Base-by-base conservation (phyloP, 2,113 vertebrate genomes). In the Bombycilla garrulus region DNA sequence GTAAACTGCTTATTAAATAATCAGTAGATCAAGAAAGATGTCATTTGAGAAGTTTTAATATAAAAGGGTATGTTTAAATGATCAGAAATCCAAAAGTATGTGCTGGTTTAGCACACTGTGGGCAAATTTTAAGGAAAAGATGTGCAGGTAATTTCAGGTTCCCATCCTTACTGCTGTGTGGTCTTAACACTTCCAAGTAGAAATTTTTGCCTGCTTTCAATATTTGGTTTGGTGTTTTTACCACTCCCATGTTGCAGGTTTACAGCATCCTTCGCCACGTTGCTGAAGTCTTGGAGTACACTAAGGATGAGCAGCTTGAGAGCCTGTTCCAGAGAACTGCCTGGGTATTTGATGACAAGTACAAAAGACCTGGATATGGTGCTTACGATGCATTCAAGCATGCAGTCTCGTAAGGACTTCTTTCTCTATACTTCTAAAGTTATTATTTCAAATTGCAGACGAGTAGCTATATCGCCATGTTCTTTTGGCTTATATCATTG, bases 331-430 rank as follows among this genome's bases (percentile, higher is more conserved):
- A 99, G 98, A 98, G 99, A 95, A 99, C 99, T 36, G 99, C 99
- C 91, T 99, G 99, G 99, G 99, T 99, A 14, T 99, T 99, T 35
- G 99, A 99, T 93, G 99, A 99, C 97, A 99, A 99, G 80, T 99
- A 99, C 98, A 99, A 99, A 97, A 98, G 98, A 64, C 99, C 99
- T 1, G 99, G 99, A 97, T 99, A 99, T 29, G 99, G 99, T 29
- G 99, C 99, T 67, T 99, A 99, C 6, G 99, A 99, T 87, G 99
- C 99, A 67, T 99, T 99, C 98, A 99, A 99, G 94, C 99, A 99
- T 66, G 99, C 99, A 24, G 99, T 99, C 77, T 99, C 99, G 99
- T 99, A 98, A 99, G 99, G 83, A 85, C 14, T 14, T 15, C 6
- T 90, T n/a, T n/a, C n/a, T 74, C 58, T 90, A 12, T 86, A 21